phyloP scores from a whole-genome alignment of 2,797 vertebrate species.

The Nannoperca obscura region DNA sequence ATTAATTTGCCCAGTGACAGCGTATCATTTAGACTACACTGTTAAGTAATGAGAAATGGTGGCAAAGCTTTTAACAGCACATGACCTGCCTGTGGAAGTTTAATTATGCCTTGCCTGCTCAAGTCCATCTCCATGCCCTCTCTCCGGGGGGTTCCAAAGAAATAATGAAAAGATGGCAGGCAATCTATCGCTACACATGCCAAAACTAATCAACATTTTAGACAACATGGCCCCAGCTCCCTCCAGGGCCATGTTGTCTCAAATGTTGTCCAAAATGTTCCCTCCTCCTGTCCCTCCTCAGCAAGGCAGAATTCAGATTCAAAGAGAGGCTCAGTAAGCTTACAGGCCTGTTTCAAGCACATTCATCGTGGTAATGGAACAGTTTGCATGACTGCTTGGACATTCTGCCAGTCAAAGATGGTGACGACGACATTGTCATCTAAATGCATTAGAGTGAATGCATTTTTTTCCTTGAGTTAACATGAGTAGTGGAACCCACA shows the following conservation, averaged over 20 bases:
- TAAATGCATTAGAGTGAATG: constrained; percentile 21
- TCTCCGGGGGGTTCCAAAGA: constrained; percentile 66
- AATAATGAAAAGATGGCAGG: constrained; percentile 83
- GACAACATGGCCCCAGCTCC: constrained; percentile 60
- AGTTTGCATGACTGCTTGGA: constrained; percentile 32
- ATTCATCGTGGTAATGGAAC: constrained; percentile 9
- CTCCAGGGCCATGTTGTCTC: constrained; percentile 50
- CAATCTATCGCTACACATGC: constrained; percentile 77
- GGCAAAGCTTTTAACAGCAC: constrained; percentile 79
- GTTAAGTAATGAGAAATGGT: constrained; percentile 80
- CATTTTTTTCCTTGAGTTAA: constrained; percentile 20
- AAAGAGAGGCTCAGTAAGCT: constrained; percentile 28
- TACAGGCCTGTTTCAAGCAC: constrained; percentile 12
- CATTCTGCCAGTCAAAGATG: constrained; percentile 10
- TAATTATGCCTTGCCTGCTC: constrained; percentile 82
- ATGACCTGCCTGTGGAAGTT: constrained; percentile 80
- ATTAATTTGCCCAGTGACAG: constrained; percentile 77
- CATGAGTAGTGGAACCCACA: constrained; percentile 12
- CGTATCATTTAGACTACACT: constrained; percentile 76
- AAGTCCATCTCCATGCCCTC: constrained; percentile 77
- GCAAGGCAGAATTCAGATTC: constrained; percentile 31
- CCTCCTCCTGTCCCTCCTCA: constrained; percentile 27
- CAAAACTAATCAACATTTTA: constrained; percentile 80
- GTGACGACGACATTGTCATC: constrained; percentile 1
- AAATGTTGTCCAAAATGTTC: constrained; percentile 58